These are phyloP conservation scores for Sinopyrophorus schimmeli DNA, from an alignment of 2,888 invertebrate genomes.

Conservation along the genomic window DNA sequence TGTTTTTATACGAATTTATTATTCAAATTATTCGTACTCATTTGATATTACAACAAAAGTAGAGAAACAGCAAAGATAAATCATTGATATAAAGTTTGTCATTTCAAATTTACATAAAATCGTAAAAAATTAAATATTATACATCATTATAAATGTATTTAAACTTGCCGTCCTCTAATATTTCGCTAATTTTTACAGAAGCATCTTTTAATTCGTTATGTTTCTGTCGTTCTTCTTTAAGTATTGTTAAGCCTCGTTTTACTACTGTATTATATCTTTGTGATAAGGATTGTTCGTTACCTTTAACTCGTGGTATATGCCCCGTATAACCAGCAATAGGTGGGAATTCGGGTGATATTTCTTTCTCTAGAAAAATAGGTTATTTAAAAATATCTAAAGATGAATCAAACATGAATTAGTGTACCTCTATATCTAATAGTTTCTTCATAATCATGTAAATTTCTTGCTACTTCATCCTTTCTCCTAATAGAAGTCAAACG, in stretches of 20 bases:
- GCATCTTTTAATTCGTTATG: constrained; percentile 42
- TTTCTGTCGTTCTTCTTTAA: constrained; percentile 61
- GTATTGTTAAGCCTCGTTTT: constrained; percentile 63
- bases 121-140: constrained; percentile 9
- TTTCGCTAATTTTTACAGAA: constrained; percentile 37
- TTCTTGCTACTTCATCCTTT: constrained; percentile 60
- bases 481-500: constrained; percentile 62
- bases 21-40: no score
- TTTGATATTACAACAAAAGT: no score
- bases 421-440: constrained; percentile 61
- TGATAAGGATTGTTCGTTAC: constrained; percentile 69
- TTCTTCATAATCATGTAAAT: constrained; percentile 59
- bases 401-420: background rate
- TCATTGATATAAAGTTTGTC: no score
- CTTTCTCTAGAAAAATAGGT: constrained; percentile 63
- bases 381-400: background rate
- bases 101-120: no score
- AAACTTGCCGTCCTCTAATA: constrained; percentile 34
- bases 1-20: no score
- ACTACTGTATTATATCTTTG: constrained; percentile 70
- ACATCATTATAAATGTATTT: constrained; percentile 27
- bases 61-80: no score
- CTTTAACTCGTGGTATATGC: constrained; percentile 70
- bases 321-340: constrained; percentile 76
- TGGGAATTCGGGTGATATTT: constrained; percentile 67